Base-by-base conservation (phyloP, 2,797 vertebrate genomes). In the Channallabes apus region DNA sequence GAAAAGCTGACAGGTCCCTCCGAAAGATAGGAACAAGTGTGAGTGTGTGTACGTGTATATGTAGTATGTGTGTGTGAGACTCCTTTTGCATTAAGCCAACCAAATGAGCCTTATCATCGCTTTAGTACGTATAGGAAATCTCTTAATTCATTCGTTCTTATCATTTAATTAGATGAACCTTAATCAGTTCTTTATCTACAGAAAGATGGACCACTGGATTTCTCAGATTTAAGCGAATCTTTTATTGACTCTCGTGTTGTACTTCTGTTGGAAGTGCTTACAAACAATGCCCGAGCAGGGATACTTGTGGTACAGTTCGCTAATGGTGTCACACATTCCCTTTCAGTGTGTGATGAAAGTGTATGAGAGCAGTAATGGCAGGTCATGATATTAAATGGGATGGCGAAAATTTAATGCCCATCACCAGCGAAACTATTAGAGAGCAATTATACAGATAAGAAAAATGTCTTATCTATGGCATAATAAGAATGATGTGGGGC, bases 101-200 rank as follows among this genome's bases (percentile, higher is more conserved):
- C 27, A 32, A 56, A 18, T 75, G 51, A 22, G 54, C 59, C 29
- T 75, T 35, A 79, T 32, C 22, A 79, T 38, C 8, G 14, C 22
- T 32, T 20, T 6, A 15, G 75, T 77, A 77, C 14, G 35, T 59
- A 59, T 77, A 20, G 75, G 56, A 62, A 35, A 41, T 79, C 91
- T 86, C 88, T 84, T 78, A 92, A 91, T 93, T 92, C 89, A 93
- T 94, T 93, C 89, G 87, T 27, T 87, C 92, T 94, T 94, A 95
- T 94, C 93, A 93, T 94, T 94, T 94, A 94, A 94, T 94, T 93
- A 95, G 84, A 82, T 86, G 89, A 86, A 88, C 86, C 90, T 91
- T 93, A 92, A 94, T 92, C 67, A 88, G 87, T 84, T 91, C 87
- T 91, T 92, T 89, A 93, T 92, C 91, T 87, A 69, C 54, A 82